Conservation (phyloP, 2,797 vertebrate genomes). For the Notolepis coatsorum region DNA sequence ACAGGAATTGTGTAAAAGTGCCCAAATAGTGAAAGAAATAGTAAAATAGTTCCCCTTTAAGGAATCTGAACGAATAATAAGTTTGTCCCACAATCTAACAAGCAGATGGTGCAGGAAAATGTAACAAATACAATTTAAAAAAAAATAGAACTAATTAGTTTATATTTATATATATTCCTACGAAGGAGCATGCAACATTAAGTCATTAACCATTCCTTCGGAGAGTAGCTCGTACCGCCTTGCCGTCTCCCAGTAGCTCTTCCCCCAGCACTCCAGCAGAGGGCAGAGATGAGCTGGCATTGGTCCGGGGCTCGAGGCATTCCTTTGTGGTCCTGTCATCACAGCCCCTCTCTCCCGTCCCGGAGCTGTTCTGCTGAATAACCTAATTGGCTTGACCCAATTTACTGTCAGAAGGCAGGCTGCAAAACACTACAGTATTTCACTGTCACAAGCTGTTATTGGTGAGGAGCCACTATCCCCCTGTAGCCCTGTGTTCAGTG, state of each 20-base stretch:
- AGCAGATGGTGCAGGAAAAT: no score
- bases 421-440: slow-evolving; percentile 47
- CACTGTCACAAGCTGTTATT: slow-evolving; percentile 38
- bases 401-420: slow-evolving; percentile 58
- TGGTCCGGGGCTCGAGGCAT: slow-evolving; percentile 50
- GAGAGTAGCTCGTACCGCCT: no score
- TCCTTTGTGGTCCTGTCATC: slow-evolving; percentile 73
- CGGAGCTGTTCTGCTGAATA: slow-evolving; percentile 71
- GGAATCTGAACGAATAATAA: no score
- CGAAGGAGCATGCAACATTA: no score
- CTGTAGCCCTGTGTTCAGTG: slow-evolving; percentile 33
- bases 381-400: slow-evolving; percentile 74
- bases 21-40: no score
- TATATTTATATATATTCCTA: not conserved
- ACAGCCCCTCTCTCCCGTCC: slow-evolving; percentile 45
- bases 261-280: slow-evolving; percentile 68
- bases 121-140: no score
- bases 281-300: slow-evolving; percentile 60
- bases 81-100: no score
- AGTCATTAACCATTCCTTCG: no score
- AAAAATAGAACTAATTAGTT: no score
- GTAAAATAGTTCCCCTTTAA: no score
- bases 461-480: slow-evolving; percentile 25
- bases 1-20: no score
- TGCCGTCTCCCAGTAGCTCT: slow-evolving; percentile 1